Evolutionary conservation across 2,797 vertebrate genomes (phyloP), one percentile per base, ranked within the genome.

Genomic region (Parauchenoglanis punctatus): DNA sequence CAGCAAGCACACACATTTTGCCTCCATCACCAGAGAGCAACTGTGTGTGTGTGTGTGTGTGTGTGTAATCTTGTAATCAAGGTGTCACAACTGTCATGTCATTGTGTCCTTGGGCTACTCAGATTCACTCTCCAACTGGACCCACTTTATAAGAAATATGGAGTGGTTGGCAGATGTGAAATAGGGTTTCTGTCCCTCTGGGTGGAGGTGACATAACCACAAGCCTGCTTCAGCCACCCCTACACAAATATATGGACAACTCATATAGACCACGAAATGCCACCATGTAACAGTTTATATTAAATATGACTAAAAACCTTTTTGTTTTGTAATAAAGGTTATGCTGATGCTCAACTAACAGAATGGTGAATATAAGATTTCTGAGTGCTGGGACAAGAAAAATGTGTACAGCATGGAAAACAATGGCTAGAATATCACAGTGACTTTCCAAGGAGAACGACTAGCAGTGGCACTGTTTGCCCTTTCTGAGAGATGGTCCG

Each of bases 151-250:
- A 89, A 91, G 88, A 93, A 92, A 93, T 92, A 85, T 86, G 86
- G 44, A 89, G 89, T 83, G 87, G 89, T 81, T 91, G 91, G 86
- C 87, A 90, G 88, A 88, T 90, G 89, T 88, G 91, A 92, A 92
- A 94, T 92, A 91, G 88, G 89, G 94, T 94, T 93, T 92, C 83
- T 76, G 54, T 81, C 89, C 92, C 87, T 84, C 87, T 90, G 89
- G 90, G 92, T 12, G n/a, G 17, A 89, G 58, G 84, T 81, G 87
- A 92, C 88, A 88, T 89, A 84, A 89, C 86, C 67, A 87, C 86
- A 87, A 87, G 59, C 54, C 54, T 40, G 54, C 54, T 80, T 40
- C 54, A 80, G 54, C 28, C 54, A 25, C 18, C 54, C 10, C 52
- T 31, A 17, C n/a, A 78, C 52, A 56, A 56, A 35, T 78, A 78